phyloP scores from a whole-genome alignment of 2,888 invertebrate genomes.

The Sialis fuliginosa region DNA sequence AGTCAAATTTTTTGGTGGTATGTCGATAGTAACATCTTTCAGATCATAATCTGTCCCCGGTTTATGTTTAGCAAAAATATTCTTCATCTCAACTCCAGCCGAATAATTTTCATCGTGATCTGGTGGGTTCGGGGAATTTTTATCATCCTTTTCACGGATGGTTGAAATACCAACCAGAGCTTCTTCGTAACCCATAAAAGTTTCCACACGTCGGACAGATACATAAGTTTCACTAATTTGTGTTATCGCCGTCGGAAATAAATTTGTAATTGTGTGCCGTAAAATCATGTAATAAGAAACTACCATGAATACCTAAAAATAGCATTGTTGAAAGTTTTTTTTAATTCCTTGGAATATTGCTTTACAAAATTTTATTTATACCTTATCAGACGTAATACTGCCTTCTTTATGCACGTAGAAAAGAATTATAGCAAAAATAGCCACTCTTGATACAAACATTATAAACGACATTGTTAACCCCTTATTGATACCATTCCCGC shows the following conservation, averaged over 20 bases:
- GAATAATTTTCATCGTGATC: too few relatives aligned
- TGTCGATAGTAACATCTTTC: constrained; percentile 25
- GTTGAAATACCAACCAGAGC: constrained; percentile 14
- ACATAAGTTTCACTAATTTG: constrained; percentile 38
- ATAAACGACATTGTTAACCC: constrained; percentile 50
- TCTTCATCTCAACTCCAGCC: too few relatives aligned
- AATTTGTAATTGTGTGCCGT: constrained; percentile 37
- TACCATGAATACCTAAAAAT: constrained; percentile 27
- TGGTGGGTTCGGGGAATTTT: too few relatives aligned
- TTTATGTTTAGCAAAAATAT: constrained; percentile 11
- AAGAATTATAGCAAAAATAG: constrained; percentile 47
- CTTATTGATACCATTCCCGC: constrained; percentile 39
- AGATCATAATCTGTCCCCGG: constrained; percentile 20
- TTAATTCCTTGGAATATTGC: too few relatives aligned
- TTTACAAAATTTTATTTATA: too few relatives aligned
- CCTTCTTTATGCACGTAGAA: constrained; percentile 29
- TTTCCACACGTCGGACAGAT: constrained; percentile 26
- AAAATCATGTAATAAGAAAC: constrained; percentile 43
- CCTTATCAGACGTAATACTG: constrained; percentile 17
- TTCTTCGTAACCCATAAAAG: constrained; percentile 18
- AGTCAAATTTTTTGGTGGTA: constrained; percentile 25
- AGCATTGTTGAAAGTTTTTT: too few relatives aligned
- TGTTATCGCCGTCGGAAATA: constrained; percentile 40
- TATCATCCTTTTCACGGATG: too few relatives aligned
- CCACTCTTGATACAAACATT: constrained; percentile 53